Base-by-base conservation (phyloP, 2,797 vertebrate genomes). In the Discoglossus pictus region DNA sequence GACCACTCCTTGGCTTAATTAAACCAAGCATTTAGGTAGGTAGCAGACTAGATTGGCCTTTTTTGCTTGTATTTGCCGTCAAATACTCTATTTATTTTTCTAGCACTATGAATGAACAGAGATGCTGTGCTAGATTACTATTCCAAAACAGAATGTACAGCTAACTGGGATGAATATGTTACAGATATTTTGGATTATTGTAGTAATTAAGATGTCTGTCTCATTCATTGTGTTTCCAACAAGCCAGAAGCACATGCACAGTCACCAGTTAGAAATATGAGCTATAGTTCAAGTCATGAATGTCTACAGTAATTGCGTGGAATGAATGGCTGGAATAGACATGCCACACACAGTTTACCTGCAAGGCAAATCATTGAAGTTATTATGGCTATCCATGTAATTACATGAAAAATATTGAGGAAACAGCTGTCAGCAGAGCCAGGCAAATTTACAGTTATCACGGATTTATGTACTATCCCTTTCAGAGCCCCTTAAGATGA, bases 331-430 rank as follows among this genome's bases (percentile, higher is more conserved):
- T 63, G 12, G 43, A 11, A 16, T 16, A 18, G 17, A 51, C 25
- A 58, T 65, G 18, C 61, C 61, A 71, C 68, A 71, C 68, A 71
- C 68, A 71, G 53, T 15, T 51, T 65, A 64, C 68, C 68, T 71
- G 46, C 39, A 55, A 46, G 68, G 61, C 61, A 65, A 15, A 64
- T 23, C 24, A 16, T 36, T 59, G 38, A 9, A 20, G 24, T 50
- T 52, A 48, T 54, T 61, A 31, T n/a, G 21, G 21, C 63, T 18
- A 31, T 10, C 56, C 18, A 25, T 58, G 53, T 64, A 59, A 71
- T 71, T 71, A 71, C 18, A 50, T 44, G 25, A 36, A 64, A 58
- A 58, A 56, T 64, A 71, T 35, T 7, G 52, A 65, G 68, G 68
- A 71, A 71, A 51, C 53, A 64, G 61, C 52, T 71, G 68, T 58